These are phyloP conservation scores for Mungos mungo DNA, from an alignment of 2,113 vertebrate genomes.

Conservation along the genomic window DNA sequence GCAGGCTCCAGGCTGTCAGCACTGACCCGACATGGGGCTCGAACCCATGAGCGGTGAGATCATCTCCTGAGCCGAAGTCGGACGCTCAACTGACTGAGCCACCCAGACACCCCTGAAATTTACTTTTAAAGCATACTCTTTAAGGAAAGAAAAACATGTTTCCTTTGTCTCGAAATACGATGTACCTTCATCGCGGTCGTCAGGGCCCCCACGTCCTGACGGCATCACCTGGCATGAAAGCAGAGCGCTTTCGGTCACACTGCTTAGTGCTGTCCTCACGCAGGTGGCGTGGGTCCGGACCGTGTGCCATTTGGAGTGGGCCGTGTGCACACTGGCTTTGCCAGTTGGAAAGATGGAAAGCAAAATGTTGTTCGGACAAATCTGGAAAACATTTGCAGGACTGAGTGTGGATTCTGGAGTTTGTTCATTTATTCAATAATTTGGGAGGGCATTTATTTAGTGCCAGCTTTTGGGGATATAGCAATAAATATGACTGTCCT, in stretches of 20 bases:
- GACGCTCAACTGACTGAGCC: too few species aligned
- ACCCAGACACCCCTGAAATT: background rate
- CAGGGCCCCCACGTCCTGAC: too few species aligned
- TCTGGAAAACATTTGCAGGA: background rate
- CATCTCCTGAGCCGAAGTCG: too few species aligned
- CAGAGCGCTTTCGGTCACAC: background rate
- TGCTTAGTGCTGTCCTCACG: background rate
- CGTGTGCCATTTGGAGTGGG: background rate
- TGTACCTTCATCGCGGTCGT: background rate
- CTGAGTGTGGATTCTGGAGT: background rate
- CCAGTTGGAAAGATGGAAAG: background rate
- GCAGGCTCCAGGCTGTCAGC: too few species aligned
- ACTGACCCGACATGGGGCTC: too few species aligned
- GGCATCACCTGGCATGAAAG: background rate
- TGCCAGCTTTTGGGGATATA: background rate
- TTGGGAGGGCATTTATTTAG: background rate
- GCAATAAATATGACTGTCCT: background rate
- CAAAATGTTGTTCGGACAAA: background rate
- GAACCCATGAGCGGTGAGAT: too few species aligned
- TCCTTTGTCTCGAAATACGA: background rate
- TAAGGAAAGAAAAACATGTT: background rate
- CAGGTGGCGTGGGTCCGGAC: rapidly evolving
- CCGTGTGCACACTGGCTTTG: background rate
- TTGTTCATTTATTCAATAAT: background rate
- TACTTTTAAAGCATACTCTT: background rate